These are phyloP conservation scores for Kryptopterus vitreolus DNA, from an alignment of 2,797 vertebrate species.

Conservation along the genomic window DNA sequence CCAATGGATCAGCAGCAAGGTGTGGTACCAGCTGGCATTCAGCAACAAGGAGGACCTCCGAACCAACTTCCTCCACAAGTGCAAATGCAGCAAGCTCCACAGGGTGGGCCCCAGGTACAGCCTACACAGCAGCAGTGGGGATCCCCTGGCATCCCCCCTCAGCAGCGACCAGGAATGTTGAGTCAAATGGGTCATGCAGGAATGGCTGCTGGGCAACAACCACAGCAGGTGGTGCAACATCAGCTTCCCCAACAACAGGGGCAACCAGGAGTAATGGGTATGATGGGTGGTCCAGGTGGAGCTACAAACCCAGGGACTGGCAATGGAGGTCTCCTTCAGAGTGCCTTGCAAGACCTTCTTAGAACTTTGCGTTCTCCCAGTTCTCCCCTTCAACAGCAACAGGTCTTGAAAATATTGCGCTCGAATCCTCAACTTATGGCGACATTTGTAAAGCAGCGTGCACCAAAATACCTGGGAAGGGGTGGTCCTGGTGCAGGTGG, in stretches of 20 bases:
- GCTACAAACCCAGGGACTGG: slow-evolving; percentile 59
- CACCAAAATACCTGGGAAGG: slow-evolving; percentile 82
- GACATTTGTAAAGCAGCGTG: slow-evolving; percentile 93
- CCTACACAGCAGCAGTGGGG: slow-evolving; percentile 75
- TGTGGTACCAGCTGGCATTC: slow-evolving; percentile 69
- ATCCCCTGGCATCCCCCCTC: slow-evolving; percentile 66
- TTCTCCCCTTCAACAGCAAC: slow-evolving; percentile 92
- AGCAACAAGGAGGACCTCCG: slow-evolving; percentile 82
- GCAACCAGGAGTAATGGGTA: slow-evolving; percentile 65
- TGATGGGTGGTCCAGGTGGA: slow-evolving; percentile 65
- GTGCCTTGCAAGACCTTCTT: slow-evolving; percentile 90
- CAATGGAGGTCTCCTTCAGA: slow-evolving; percentile 79
- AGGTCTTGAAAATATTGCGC: slow-evolving; percentile 94
- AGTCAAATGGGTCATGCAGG: slow-evolving; percentile 65
- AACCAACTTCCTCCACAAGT: slow-evolving; percentile 71
- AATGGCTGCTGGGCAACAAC: slow-evolving; percentile 54
- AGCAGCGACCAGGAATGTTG: slow-evolving; percentile 71
- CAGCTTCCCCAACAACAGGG: slow-evolving; percentile 65
- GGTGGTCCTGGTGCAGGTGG: slow-evolving; percentile 65
- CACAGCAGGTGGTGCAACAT: slow-evolving; percentile 44
- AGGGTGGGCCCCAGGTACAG: slow-evolving; percentile 71
- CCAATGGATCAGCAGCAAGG: slow-evolving; percentile 81
- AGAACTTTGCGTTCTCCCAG: slow-evolving; percentile 92
- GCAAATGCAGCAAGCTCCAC: slow-evolving; percentile 68
- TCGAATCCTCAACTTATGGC: slow-evolving; percentile 94